phyloP scores from a whole-genome alignment of 2,797 vertebrate genomes.

The Florisuga fusca region DNA sequence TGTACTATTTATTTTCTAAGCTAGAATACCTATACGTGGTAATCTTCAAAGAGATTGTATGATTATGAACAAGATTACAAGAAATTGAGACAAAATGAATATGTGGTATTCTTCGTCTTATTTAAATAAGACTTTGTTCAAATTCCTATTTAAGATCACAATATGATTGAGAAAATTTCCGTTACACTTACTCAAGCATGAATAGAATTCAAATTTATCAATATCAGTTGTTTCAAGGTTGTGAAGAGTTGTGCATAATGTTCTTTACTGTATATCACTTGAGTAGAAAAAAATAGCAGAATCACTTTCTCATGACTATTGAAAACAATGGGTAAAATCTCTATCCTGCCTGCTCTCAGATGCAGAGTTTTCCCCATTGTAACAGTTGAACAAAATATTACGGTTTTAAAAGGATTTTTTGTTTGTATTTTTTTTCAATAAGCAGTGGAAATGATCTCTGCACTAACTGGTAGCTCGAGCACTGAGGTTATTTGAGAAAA shows the following conservation, averaged over 20 bases:
- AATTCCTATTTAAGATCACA: neutral
- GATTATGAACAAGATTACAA: neutral
- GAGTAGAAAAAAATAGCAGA: neutral
- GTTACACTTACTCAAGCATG: neutral
- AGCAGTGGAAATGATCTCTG: neutral
- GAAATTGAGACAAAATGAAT: slow-evolving; percentile 22
- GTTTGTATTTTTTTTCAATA: neutral
- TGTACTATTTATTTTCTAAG: neutral
- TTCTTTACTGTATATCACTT: neutral
- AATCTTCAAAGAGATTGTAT: neutral
- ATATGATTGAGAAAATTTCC: neutral
- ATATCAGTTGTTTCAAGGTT: neutral
- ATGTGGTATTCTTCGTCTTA: neutral
- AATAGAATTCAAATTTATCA: neutral
- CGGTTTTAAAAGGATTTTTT: neutral
- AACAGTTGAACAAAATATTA: slow-evolving; percentile 28
- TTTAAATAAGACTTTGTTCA: neutral
- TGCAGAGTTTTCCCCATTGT: neutral
- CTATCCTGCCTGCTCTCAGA: neutral
- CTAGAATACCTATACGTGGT: neutral
- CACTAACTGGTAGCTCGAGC: slow-evolving; percentile 11
- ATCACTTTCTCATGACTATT: neutral
- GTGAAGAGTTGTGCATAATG: neutral
- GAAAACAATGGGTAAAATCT: neutral
- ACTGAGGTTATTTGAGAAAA: slow-evolving; percentile 35